Base-by-base conservation (phyloP, 2,797 vertebrate genomes). In the Bufotes viridis region DNA sequence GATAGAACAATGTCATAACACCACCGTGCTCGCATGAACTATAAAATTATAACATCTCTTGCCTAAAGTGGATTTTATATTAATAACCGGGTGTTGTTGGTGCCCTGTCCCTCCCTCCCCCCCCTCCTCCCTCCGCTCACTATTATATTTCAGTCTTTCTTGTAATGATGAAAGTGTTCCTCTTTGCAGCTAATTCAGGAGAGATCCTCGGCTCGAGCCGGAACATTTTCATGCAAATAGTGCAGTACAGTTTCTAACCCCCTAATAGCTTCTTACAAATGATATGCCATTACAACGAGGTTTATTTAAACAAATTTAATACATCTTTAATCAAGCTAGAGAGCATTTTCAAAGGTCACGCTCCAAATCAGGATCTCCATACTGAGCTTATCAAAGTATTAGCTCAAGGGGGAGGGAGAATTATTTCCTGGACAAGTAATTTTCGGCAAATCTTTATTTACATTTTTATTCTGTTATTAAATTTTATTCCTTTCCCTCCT, bases 301-400 rank as follows among this genome's bases (percentile, higher is more conserved):
- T 99, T 99, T 99, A 99, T 99, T 99, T 98, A 99, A 99, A 99
- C 98, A 99, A 97, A 99, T 98, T 98, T 99, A 99, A 99, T 98
- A 98, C 96, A 97, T 98, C 98, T 99, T 99, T 99, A 99, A 99
- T 99, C 98, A 99, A 99, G 95, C 96, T 95, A 94, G 96, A 96
- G 96, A 96, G 96, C 95, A 96, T 97, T 97, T 97, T 96, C 96
- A 97, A 99, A 99, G 98, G 98, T 99, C 98, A 99, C 96, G 96
- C 95, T 97, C 96, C 97, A 97, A 98, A 98, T 98, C 97, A 97
- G 97, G 96, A 96, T 95, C 94, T 96, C 96, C 94, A 96, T 96
- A 96, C 95, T 96, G 95, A 96, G 95, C 94, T 95, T 94, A 96
- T 96, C 96, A 95, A 96, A 94, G 96, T 97, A 97, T 98, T 97